Evolutionary conservation across 2,888 invertebrate species (phyloP).

Genomic region (Spisula solida): DNA sequence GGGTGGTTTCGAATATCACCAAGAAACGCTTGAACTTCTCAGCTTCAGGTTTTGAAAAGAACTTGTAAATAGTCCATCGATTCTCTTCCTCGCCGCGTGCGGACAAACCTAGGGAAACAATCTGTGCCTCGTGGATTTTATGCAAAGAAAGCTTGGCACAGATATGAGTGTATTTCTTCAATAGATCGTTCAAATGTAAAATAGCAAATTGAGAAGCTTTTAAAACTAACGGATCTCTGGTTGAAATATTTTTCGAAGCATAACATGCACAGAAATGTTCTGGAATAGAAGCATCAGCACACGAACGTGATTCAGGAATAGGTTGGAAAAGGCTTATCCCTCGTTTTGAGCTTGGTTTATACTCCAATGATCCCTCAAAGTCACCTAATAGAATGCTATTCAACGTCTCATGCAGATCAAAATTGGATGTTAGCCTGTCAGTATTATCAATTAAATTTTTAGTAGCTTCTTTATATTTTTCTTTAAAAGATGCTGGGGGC

Average conservation of each 20-base stretch:
- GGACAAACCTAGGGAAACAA: conserved; percentile 64
- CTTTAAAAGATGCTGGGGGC: conserved; percentile 92
- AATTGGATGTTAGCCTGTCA: conserved; percentile 93
- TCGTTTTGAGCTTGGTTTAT: conserved; percentile 70
- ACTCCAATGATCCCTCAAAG: conserved; percentile 39
- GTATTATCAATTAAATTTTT: conserved; percentile 90
- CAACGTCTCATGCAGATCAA: conserved; percentile 95
- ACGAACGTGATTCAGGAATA: conserved; percentile 92
- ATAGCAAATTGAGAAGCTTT: conserved; percentile 88
- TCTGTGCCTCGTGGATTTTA: conserved; percentile 61
- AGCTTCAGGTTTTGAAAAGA: conserved; percentile 90
- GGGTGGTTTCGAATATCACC: conserved; percentile 70
- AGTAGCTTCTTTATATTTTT: conserved; percentile 90
- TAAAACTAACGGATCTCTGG: conserved; percentile 88
- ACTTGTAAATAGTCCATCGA: conserved; percentile 88
- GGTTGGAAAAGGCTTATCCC: conserved; percentile 84
- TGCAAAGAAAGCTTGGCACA: conserved; percentile 89
- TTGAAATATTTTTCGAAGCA: conserved; percentile 91
- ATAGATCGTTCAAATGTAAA: conserved; percentile 73
- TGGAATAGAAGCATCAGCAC: conserved; percentile 95
- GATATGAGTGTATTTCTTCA: conserved; percentile 88
- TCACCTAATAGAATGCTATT: conserved; percentile 89
- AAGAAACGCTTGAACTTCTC: conserved; percentile 68
- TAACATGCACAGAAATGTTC: conserved; percentile 98
- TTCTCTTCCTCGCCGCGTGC: conserved; percentile 64